phyloP scores from a whole-genome alignment of 2,888 invertebrate genomes.

The Acleris literana region DNA sequence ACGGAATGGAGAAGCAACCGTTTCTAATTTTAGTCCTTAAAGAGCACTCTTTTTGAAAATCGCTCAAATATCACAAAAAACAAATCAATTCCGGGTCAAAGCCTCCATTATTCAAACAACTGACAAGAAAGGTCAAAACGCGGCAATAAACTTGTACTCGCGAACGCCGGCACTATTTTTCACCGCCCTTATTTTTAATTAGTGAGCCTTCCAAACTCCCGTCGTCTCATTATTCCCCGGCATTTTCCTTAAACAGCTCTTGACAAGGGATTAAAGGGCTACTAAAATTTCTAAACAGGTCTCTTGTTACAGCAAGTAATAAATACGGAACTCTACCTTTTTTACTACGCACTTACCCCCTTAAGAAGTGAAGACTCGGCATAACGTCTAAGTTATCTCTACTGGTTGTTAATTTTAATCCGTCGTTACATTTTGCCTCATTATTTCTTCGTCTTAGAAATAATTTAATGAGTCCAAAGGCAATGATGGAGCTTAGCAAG shows the following conservation, averaged over 20 bases:
- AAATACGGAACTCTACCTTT: slow-evolving; percentile 29
- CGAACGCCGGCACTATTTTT: background rate
- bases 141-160: background rate
- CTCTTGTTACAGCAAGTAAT: slow-evolving; percentile 32
- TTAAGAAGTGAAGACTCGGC: slow-evolving; percentile 30
- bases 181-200: slow-evolving; percentile 37
- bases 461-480: slow-evolving; percentile 21
- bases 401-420: slow-evolving; percentile 24
- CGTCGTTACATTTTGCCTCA: slow-evolving; percentile 25
- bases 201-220: slow-evolving; percentile 37
- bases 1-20: too few species aligned
- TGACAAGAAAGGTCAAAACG: too few species aligned
- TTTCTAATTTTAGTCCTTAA: too few species aligned
- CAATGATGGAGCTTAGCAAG: slow-evolving; percentile 6
- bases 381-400: slow-evolving; percentile 34
- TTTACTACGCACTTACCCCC: slow-evolving; percentile 34
- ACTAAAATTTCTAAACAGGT: slow-evolving; percentile 33
- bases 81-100: too few species aligned
- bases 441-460: slow-evolving; percentile 16
- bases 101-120: too few species aligned
- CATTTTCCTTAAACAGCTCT: slow-evolving; percentile 26
- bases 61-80: too few species aligned
- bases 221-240: slow-evolving; percentile 18
- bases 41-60: too few species aligned
- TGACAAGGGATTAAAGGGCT: slow-evolving; percentile 30